These are phyloP conservation scores for Chaetophractus vellerosus DNA, from an alignment of 2,797 vertebrate species.

Conservation along the genomic window DNA sequence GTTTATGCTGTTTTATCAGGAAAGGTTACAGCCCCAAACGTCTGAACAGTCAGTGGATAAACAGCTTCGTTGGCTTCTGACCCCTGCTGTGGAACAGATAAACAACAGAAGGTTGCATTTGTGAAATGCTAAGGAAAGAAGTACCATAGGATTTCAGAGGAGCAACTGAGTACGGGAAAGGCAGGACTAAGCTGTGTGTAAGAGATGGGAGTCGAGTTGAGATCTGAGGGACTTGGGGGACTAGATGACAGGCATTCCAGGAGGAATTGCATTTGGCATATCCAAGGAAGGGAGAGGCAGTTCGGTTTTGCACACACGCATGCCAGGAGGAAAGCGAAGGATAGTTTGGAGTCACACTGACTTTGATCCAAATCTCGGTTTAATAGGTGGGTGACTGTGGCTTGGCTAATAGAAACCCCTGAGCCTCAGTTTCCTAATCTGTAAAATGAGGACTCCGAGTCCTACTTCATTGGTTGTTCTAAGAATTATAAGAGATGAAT, in stretches of 20 bases:
- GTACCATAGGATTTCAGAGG: not conserved
- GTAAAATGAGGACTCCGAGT: not conserved
- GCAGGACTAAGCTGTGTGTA: not conserved
- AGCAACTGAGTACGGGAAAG: not conserved
- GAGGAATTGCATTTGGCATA: accelerated
- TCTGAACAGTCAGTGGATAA: not conserved
- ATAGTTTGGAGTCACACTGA: not conserved
- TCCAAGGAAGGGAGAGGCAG: not conserved
- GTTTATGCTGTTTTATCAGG: not conserved
- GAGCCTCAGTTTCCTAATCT: not conserved
- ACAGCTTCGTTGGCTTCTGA: conserved; percentile 26
- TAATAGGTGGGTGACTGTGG: not conserved
- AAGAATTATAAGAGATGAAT: not conserved
- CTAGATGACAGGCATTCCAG: not conserved
- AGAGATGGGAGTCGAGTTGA: not conserved
- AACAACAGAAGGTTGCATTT: not conserved
- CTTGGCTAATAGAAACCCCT: not conserved
- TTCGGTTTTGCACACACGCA: not conserved
- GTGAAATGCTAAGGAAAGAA: conserved; percentile 36
- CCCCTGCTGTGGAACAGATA: not conserved
- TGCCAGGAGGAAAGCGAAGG: not conserved
- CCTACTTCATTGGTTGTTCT: not conserved
- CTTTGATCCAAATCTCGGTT: not conserved
- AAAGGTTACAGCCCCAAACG: not conserved
- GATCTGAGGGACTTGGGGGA: not conserved